Evolutionary conservation across 1,140 invertebrate genomes (phyloP), one percentile per base, ranked within the genome.

Genomic region (Drosophila bipectinata): DNA sequence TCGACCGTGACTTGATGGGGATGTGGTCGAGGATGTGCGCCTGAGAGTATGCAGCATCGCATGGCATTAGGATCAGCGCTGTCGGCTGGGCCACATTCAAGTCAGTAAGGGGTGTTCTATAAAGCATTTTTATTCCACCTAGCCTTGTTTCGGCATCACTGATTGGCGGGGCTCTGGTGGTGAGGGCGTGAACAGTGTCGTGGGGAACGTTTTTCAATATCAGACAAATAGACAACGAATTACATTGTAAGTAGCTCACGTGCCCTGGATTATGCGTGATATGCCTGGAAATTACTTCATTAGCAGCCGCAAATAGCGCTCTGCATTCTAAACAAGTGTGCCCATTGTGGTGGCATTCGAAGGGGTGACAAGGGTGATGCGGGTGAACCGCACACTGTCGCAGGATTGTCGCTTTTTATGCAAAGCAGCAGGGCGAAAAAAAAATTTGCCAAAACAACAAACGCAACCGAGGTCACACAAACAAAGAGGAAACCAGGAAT

Each of bases 191-290:
- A 24, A 15, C 49, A 14, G 21, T 72, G 41, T 62, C 45, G 26
- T 63, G 71, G 55, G 54, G 55, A 68, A 76, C 73, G 73, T 76
- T 87, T 87, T 87, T 87, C 82, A 87, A 87, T 87, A 87, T 87
- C 84, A 88, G 77, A 88, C 83, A 88, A 88, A 88, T 88, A 88
- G 83, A 88, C 83, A 88, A 83, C 83, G 83, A 88, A 88, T 88
- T 88, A 88, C 84, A 83, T 89, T 89, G 79, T 88, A 88, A 88
- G 83, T 88, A 88, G 83, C 83, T 88, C 83, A 88, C 83, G 83
- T 88, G 83, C 83, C 82, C 72, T 73, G 79, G 83, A 88, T 88
- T 88, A 88, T 88, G 83, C 83, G 83, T 88, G 83, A 88, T 88
- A 88, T 88, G 83, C 84, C 84, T 88, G 63, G 72, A 88, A 88